Evolutionary conservation across 2,797 vertebrate species (phyloP).

Genomic region (Petrocephalus schoutedeni): DNA sequence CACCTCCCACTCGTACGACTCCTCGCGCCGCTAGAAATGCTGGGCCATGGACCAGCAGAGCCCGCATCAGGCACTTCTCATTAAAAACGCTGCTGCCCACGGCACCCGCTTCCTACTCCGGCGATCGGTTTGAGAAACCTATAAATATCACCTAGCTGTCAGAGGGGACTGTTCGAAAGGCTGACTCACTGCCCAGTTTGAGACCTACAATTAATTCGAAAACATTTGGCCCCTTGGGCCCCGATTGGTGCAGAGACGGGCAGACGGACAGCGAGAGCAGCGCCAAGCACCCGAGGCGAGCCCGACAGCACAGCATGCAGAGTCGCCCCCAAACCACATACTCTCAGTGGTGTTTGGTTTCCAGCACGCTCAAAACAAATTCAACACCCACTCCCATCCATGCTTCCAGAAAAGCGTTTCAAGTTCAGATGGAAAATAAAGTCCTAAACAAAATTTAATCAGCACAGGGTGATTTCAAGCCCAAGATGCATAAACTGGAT

Average conservation of each 20-base stretch:
- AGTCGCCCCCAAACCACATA: neutral
- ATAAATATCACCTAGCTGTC: neutral
- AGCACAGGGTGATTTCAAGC: neutral
- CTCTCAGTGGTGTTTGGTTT: neutral
- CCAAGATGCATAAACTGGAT: neutral
- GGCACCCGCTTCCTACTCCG: neutral
- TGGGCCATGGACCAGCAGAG: neutral
- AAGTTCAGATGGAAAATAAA: neutral
- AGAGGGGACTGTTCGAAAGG: neutral
- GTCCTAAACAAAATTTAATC: slow-evolving; percentile 1
- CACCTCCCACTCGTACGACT: neutral
- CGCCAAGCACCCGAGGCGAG: neutral
- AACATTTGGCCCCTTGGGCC: neutral
- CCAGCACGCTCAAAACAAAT: neutral
- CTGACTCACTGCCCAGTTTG: slow-evolving; percentile 10
- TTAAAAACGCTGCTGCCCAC: neutral
- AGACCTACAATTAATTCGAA: neutral
- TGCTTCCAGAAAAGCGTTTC: neutral
- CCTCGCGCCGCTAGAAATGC: neutral
- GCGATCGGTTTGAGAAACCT: neutral
- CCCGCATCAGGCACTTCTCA: neutral
- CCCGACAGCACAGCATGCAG: neutral
- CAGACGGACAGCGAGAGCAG: neutral
- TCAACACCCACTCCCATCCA: neutral
- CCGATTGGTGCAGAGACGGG: neutral